Evolutionary conservation across 2,113 vertebrate genomes (phyloP).

Genomic region (Pholis gunnellus): DNA sequence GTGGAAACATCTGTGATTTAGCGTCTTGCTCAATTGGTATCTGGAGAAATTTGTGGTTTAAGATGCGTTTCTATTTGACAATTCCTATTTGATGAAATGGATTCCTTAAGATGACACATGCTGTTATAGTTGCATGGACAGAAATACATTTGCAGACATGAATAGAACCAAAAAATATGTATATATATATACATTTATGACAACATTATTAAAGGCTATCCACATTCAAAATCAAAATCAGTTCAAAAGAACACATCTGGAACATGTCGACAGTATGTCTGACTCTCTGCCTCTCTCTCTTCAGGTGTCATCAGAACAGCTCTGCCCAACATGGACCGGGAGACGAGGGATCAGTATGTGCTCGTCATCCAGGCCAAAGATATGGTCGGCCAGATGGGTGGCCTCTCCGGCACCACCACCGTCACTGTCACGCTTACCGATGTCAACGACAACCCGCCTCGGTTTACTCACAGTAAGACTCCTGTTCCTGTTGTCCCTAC

Average conservation of each 20-base stretch:
- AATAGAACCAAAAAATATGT: no score
- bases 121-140: no score
- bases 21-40: background rate
- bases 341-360: constrained; percentile 95
- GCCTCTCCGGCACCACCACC: constrained; percentile 94
- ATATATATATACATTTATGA: no score
- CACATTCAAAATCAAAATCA: background rate
- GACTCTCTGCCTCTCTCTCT: background rate
- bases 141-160: no score
- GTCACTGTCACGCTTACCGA: constrained; percentile 95
- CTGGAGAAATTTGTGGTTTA: background rate
- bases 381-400: constrained; percentile 98
- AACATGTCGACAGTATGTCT: background rate
- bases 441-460: constrained; percentile 96
- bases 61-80: background rate
- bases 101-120: background rate
- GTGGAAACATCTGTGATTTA: no score
- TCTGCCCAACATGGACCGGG: constrained; percentile 96
- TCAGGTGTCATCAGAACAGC: constrained; percentile 96
- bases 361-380: constrained; percentile 98
- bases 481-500: background rate
- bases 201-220: background rate
- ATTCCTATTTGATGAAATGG: background rate
- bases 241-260: background rate
- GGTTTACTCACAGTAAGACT: constrained; percentile 91